phyloP scores from a whole-genome alignment of 2,797 vertebrate genomes.

The Sebastes miniatus region DNA sequence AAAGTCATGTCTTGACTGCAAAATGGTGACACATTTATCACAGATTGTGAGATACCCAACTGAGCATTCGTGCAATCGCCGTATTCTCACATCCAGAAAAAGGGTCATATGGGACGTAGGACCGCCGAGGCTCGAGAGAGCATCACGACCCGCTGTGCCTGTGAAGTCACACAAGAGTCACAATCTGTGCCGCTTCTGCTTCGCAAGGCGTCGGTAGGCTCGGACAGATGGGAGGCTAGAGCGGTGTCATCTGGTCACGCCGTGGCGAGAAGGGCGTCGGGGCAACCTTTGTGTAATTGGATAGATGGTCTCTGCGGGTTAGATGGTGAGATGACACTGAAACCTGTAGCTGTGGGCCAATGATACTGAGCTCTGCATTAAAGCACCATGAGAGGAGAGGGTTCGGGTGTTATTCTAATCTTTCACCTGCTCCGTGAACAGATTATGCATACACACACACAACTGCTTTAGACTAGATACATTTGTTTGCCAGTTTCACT shows the following conservation, averaged over 20 bases:
- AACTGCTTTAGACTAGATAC: not conserved
- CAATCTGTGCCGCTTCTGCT: conserved; percentile 76
- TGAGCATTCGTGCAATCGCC: conserved; percentile 55
- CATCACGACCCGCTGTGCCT: conserved; percentile 62
- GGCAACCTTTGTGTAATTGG: conserved; percentile 61
- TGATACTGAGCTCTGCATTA: not conserved
- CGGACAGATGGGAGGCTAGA: conserved; percentile 66
- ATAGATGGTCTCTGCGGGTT: conserved; percentile 36
- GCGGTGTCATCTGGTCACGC: conserved; percentile 60
- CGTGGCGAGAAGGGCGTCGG: conserved; percentile 35
- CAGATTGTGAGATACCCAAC: conserved; percentile 62
- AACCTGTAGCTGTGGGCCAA: conserved; percentile 48
- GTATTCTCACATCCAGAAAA: conserved; percentile 41
- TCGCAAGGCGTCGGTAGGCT: conserved; percentile 17
- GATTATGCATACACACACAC: not conserved
- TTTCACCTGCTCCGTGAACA: not conserved
- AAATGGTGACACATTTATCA: conserved; percentile 38
- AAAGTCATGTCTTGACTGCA: conserved; percentile 12
- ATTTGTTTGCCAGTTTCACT: not conserved
- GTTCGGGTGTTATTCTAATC: not conserved
- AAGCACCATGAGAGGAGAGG: not conserved
- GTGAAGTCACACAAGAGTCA: conserved; percentile 72
- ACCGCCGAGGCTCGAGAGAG: conserved; percentile 35
- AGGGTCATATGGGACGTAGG: conserved; percentile 65
- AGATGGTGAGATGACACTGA: conserved; percentile 22